Percentiles rank a stretch among this genome's conserved stretches.
These are phyloP conservation scores for Prunella himalayana DNA, from an alignment of 2,113 vertebrate species.

Conservation along the genomic window DNA sequence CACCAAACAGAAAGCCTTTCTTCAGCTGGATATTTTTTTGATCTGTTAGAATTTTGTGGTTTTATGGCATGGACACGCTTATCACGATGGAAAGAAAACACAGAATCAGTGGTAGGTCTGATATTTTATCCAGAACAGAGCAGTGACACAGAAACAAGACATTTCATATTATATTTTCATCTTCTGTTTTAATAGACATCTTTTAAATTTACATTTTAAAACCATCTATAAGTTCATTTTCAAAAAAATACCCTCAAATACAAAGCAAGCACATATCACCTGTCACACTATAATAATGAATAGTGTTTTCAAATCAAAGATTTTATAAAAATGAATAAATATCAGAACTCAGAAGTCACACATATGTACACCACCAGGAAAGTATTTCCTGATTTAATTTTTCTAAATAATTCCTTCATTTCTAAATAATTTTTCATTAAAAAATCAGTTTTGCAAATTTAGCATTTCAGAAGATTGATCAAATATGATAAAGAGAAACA, in stretches of 20 bases:
- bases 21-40: not conserved
- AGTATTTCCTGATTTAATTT: not conserved
- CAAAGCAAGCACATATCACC: not conserved
- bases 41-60: not conserved
- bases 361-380: not conserved
- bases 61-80: not conserved
- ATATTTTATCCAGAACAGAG: not conserved
- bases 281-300: not conserved
- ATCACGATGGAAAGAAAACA: not conserved
- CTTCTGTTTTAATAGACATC: not conserved
- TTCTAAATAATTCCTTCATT: not conserved
- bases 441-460: not conserved
- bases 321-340: not conserved
- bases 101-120: not conserved
- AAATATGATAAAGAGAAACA: not conserved
- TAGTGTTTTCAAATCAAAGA: not conserved
- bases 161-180: not conserved
- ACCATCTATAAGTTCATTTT: accelerated
- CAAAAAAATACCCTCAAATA: not conserved
- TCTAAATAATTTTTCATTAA: not conserved
- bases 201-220: not conserved
- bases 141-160: not conserved
- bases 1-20: not conserved
- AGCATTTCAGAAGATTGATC: not conserved
- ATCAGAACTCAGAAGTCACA: not conserved